These are phyloP conservation scores for Drosophila limbata DNA, from an alignment of 2,888 invertebrate genomes.

Conservation along the genomic window DNA sequence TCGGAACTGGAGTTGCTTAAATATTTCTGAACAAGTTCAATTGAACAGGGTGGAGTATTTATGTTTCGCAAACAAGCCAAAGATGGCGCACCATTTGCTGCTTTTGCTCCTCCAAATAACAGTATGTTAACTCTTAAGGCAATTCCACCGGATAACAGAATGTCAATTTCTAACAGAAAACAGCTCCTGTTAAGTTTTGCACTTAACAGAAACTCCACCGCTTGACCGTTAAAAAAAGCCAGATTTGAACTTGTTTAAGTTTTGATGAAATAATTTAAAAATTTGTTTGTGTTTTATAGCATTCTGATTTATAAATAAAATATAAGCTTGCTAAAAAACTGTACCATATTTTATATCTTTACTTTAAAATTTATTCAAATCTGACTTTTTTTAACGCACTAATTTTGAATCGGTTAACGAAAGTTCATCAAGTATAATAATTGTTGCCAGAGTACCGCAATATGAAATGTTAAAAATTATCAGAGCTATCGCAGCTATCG, in stretches of 20 bases:
- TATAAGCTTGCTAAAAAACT: too few species aligned
- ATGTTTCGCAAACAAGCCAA: not conserved
- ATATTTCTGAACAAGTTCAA: too few species aligned
- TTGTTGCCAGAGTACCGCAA: conserved; percentile 1
- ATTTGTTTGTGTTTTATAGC: too few species aligned
- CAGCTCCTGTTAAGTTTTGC: not conserved
- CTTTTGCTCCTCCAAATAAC: conserved; percentile 21
- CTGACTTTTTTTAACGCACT: too few species aligned
- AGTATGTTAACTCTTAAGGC: not conserved
- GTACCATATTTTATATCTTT: too few species aligned
- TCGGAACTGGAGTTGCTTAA: too few species aligned
- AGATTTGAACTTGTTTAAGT: too few species aligned
- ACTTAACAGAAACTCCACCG: not conserved
- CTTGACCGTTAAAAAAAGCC: too few species aligned
- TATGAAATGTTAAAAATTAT: not conserved
- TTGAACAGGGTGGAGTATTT: not conserved
- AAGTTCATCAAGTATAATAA: conserved; percentile 1
- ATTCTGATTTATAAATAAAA: too few species aligned
- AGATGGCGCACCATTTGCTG: not conserved
- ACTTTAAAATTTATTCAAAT: too few species aligned
- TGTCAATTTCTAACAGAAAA: not conserved
- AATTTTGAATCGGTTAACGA: not conserved
- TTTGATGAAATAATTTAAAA: too few species aligned
- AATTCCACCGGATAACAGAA: conserved; percentile 13
- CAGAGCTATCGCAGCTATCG: not conserved